phyloP scores from a whole-genome alignment of 2,113 vertebrate genomes.

The Chrysemys picta region DNA sequence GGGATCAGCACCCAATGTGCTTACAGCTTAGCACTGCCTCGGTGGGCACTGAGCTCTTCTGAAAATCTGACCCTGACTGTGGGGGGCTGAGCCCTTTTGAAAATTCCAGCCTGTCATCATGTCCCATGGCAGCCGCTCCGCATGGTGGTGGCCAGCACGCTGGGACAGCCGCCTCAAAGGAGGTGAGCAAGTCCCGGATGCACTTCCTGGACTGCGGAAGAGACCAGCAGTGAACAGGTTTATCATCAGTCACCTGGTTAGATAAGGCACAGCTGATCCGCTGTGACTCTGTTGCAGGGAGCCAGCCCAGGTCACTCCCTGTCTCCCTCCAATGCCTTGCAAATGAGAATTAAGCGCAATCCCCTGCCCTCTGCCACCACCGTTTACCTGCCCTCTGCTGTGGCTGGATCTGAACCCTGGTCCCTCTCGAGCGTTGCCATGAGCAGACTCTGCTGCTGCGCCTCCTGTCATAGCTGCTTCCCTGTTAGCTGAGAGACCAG shows the following conservation, averaged over 20 bases:
- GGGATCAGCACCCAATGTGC: not conserved
- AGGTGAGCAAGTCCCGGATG: not conserved
- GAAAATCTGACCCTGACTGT: not conserved
- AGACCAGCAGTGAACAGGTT: rapidly evolving
- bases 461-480: not conserved
- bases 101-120: rapidly evolving
- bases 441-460: not conserved
- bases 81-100: rapidly evolving
- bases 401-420: rapidly evolving
- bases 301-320: rapidly evolving
- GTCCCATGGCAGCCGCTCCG: not conserved
- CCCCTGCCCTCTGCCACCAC: not conserved
- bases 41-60: rapidly evolving
- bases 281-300: not conserved
- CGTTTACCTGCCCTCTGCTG: rapidly evolving
- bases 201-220: rapidly evolving
- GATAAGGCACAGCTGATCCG: not conserved
- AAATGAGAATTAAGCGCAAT: not conserved
- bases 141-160: not conserved
- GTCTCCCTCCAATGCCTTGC: not conserved
- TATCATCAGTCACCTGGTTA: rapidly evolving
- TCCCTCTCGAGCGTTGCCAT: not conserved
- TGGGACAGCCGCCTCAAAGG: not conserved
- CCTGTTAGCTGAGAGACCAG: not conserved
- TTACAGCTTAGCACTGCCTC: rapidly evolving